Conservation (phyloP, 1,140 invertebrate genomes). For the Drosophila novamexicana region DNA sequence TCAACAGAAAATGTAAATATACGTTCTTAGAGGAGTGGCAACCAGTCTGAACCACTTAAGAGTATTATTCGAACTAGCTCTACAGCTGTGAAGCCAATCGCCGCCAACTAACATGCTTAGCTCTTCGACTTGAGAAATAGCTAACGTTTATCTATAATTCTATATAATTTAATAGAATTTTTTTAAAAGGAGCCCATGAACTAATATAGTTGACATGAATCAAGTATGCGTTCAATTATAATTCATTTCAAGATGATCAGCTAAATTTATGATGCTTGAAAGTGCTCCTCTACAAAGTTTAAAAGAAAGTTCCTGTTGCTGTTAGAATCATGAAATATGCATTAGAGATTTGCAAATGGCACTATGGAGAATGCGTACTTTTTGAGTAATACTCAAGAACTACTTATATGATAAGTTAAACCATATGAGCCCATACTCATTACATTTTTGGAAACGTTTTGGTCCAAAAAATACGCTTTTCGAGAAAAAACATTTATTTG, state of each 20-base stretch:
- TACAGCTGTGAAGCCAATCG: neutral
- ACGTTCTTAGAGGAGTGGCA: constrained; percentile 27
- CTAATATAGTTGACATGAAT: neutral
- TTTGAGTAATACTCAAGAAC: neutral
- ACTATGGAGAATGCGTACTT: too few species aligned
- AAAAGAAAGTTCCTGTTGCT: neutral
- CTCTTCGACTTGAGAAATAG: too few species aligned
- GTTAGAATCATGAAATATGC: too few species aligned
- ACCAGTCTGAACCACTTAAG: constrained; percentile 24
- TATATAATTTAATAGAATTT: too few species aligned
- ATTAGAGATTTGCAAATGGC: neutral
- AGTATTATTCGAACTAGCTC: neutral
- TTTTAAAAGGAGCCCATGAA: too few species aligned
- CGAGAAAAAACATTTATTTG: too few species aligned
- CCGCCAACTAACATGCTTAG: neutral
- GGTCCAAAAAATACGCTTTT: too few species aligned
- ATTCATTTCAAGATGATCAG: constrained; percentile 9
- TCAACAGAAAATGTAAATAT: constrained; percentile 12
- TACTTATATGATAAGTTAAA: neutral
- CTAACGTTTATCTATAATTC: too few species aligned
- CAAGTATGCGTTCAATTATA: neutral
- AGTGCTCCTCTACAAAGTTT: neutral
- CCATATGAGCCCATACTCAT: too few species aligned
- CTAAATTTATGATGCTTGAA: too few species aligned
- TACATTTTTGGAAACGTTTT: too few species aligned